Percentiles rank a stretch among this genome's conserved stretches.
These are phyloP conservation scores for Dryobates pubescens DNA, from an alignment of 2,797 vertebrate species.

Conservation along the genomic window DNA sequence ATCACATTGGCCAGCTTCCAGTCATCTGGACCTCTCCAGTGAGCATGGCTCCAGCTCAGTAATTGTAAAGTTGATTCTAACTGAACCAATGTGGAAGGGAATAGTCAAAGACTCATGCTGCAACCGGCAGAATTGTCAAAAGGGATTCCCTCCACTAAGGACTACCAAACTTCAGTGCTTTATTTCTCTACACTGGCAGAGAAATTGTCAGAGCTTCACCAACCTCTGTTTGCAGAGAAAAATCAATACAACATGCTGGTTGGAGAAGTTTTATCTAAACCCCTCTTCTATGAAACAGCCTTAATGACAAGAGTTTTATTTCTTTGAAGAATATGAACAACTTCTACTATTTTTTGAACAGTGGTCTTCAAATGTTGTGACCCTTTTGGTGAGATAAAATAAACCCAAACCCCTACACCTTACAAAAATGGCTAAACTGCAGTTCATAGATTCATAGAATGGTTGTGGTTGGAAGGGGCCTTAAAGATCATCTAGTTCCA, in stretches of 20 bases:
- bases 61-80: not conserved
- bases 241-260: not conserved
- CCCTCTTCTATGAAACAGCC: not conserved
- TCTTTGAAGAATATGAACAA: not conserved
- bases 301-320: not conserved
- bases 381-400: not conserved
- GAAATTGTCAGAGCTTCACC: not conserved
- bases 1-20: too few relatives aligned
- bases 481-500: too few relatives aligned
- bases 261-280: not conserved
- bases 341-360: not conserved
- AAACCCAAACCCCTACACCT: too few relatives aligned
- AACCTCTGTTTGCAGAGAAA: not conserved
- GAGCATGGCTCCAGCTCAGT: not conserved
- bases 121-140: not conserved
- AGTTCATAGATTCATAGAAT: not conserved
- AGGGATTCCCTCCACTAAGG: not conserved
- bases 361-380: not conserved
- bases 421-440: not conserved
- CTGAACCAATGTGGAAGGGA: not conserved
- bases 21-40: too few relatives aligned
- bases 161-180: not conserved
- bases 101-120: not conserved
- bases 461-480: too few relatives aligned
- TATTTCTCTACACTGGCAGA: not conserved